Percentiles rank a stretch among this genome's conserved stretches.
Evolutionary conservation across 2,113 vertebrate genomes (phyloP).

Genomic region (Dasypus novemcinctus): DNA sequence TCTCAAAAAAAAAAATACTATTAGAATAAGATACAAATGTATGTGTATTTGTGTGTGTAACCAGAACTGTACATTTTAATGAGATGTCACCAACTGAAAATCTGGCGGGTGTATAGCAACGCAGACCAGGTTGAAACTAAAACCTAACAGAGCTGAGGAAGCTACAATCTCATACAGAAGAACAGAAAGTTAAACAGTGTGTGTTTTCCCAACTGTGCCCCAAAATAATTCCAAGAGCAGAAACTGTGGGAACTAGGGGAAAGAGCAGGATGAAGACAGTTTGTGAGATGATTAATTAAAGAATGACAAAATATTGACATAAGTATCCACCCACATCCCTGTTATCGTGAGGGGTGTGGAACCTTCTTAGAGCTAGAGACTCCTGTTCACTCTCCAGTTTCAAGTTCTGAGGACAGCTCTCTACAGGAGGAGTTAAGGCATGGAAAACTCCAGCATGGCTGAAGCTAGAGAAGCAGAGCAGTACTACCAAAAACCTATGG

Average conservation of each 20-base stretch:
- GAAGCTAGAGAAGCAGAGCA: background rate
- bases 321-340: background rate
- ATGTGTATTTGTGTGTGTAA: background rate
- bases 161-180: background rate
- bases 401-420: background rate
- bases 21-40: background rate
- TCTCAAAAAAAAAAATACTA: no score
- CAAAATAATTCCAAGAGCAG: slow-evolving; percentile 44
- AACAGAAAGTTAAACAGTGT: background rate
- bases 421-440: background rate
- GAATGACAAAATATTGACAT: slow-evolving; percentile 40
- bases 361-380: slow-evolving; percentile 18
- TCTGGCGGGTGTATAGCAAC: background rate
- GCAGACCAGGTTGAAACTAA: slow-evolving; percentile 4
- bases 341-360: background rate
- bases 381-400: background rate
- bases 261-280: slow-evolving; percentile 38
- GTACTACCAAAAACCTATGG: background rate
- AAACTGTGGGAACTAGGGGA: slow-evolving; percentile 51
- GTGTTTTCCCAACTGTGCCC: slow-evolving; percentile 38
- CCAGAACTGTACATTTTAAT: background rate
- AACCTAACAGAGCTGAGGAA: background rate
- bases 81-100: background rate
- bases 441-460: background rate
- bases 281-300: slow-evolving; percentile 9